Evolutionary conservation across 2,888 invertebrate genomes (phyloP).

Genomic region (Kryphioiulus occultus): DNA sequence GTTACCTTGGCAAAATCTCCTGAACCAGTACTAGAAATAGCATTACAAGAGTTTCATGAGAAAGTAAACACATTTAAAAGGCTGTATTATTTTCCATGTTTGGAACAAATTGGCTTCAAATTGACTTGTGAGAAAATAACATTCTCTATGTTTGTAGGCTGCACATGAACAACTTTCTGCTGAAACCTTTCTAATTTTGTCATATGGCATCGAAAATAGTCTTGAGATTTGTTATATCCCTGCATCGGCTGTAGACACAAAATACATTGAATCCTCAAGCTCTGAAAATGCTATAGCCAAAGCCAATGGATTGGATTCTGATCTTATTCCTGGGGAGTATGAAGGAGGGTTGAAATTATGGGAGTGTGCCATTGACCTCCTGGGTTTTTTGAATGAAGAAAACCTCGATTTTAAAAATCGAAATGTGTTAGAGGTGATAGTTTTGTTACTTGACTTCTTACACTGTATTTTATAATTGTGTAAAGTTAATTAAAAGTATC

Average conservation of each 20-base stretch:
- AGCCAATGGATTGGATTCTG: slow-evolving; percentile 62
- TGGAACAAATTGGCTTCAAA: too few species aligned
- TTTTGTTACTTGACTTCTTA: not conserved
- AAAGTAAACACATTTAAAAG: not conserved
- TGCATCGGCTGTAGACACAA: not conserved
- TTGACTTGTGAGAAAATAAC: too few species aligned
- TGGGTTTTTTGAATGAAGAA: slow-evolving; percentile 68
- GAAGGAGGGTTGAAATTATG: slow-evolving; percentile 95
- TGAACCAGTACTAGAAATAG: not conserved
- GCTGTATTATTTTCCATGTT: too few species aligned
- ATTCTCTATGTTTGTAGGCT: not conserved
- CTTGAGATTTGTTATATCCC: not conserved
- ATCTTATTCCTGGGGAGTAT: slow-evolving; percentile 77
- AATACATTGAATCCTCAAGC: not conserved
- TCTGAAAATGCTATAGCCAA: not conserved
- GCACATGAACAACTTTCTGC: not conserved
- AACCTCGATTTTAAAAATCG: slow-evolving; percentile 61
- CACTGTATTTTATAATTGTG: slow-evolving; percentile 51
- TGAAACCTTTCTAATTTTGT: not conserved
- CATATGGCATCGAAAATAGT: not conserved
- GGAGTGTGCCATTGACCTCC: slow-evolving; percentile 89
- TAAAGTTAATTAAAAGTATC: not conserved
- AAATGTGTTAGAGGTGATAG: slow-evolving; percentile 72
- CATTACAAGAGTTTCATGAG: not conserved
- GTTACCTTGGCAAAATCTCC: not conserved